Evolutionary conservation across 2,797 vertebrate species (phyloP).

Genomic region (Myotis vivesi): DNA sequence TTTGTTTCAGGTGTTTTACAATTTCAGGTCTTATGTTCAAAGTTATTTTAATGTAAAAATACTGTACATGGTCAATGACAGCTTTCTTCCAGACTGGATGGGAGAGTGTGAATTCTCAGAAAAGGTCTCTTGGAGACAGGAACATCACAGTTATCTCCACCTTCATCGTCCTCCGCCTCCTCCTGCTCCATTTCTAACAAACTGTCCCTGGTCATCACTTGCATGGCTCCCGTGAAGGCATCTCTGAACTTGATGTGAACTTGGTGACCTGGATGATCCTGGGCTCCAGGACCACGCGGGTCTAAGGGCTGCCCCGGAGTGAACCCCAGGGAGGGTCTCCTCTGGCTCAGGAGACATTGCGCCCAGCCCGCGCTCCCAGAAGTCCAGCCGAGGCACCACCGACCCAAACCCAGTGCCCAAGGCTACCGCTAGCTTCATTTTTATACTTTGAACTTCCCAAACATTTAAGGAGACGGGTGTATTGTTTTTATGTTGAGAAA

Average conservation of each 20-base stretch:
- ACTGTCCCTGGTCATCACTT: not conserved
- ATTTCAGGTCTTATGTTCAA: not conserved
- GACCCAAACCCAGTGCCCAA: not conserved
- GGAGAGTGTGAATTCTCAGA: not conserved
- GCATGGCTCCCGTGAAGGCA: not conserved
- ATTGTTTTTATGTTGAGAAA: not conserved
- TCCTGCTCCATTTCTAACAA: not conserved
- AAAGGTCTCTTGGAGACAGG: not conserved
- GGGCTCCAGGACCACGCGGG: not conserved
- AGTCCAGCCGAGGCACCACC: not conserved
- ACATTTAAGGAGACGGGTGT: not conserved
- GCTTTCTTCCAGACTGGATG: not conserved
- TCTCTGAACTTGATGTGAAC: not conserved
- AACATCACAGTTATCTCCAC: not conserved
- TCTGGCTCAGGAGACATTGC: not conserved
- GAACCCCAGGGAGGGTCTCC: not conserved
- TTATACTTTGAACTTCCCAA: not conserved
- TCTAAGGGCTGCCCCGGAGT: not conserved
- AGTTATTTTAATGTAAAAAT: not conserved
- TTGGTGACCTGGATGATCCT: not conserved
- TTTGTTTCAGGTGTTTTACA: not conserved
- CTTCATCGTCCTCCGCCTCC: not conserved
- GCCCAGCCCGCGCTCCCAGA: not conserved
- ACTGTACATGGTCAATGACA: not conserved
- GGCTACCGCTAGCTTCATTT: not conserved